phyloP scores from a whole-genome alignment of 2,113 vertebrate genomes.

The Otocyon megalotis region DNA sequence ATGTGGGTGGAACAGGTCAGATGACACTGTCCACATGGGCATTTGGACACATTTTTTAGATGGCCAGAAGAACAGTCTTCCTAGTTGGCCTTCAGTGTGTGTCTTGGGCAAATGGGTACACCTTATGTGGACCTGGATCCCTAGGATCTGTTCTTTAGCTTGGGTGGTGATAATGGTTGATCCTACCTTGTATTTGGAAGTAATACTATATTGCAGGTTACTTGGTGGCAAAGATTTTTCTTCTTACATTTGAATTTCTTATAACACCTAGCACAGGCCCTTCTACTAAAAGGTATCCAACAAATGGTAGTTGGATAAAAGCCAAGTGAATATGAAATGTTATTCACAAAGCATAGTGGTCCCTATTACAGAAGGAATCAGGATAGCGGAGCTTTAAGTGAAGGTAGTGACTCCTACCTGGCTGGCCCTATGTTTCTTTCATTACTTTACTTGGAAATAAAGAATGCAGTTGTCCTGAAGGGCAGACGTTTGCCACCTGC shows the following conservation, averaged over 20 bases:
- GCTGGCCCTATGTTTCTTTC: background rate
- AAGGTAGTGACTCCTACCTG: background rate
- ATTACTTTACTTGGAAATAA: background rate
- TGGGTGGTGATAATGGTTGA: background rate
- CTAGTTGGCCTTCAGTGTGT: background rate
- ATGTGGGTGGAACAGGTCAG: background rate
- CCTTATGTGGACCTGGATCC: background rate
- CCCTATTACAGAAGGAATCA: background rate
- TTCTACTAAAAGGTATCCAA: background rate
- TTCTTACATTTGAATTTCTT: background rate
- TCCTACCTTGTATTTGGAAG: background rate
- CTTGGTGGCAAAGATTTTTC: background rate
- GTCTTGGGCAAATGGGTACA: background rate
- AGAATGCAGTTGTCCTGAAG: slow-evolving; percentile 8
- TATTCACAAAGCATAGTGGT: background rate
- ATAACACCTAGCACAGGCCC: background rate
- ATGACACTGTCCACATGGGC: background rate
- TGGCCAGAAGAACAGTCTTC: background rate
- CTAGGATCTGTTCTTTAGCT: background rate
- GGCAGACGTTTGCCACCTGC: background rate
- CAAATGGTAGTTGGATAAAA: background rate
- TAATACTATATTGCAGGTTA: background rate
- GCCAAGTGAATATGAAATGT: background rate
- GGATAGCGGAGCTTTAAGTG: background rate
- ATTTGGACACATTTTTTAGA: background rate